Evolutionary conservation across 2,888 invertebrate species (phyloP).

Genomic region (Leptinotarsa juncta): DNA sequence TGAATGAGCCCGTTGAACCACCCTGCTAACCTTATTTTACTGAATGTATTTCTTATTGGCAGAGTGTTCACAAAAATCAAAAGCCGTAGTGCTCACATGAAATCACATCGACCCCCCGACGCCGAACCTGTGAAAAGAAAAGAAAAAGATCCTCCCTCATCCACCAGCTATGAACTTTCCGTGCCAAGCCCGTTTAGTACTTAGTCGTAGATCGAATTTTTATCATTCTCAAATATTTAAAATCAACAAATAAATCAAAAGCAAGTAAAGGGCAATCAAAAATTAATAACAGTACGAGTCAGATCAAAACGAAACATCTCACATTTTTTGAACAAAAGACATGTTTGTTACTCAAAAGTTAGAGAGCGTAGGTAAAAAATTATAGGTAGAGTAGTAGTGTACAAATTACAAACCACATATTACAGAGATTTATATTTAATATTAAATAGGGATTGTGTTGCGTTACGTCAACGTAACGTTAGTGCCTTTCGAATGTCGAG

Average conservation of each 20-base stretch:
- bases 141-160: slow-evolving; percentile 49
- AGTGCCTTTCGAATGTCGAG: slow-evolving; percentile 67
- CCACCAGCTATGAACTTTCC: slow-evolving; percentile 57
- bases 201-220: slow-evolving; percentile 55
- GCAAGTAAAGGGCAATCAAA: slow-evolving; percentile 63
- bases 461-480: slow-evolving; percentile 63
- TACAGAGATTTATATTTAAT: slow-evolving; percentile 65
- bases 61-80: slow-evolving; percentile 98
- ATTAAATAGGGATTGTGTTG: slow-evolving; percentile 66
- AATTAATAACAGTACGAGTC: slow-evolving; percentile 53
- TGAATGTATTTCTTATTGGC: slow-evolving; percentile 59
- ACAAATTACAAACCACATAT: slow-evolving; percentile 64
- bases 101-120: slow-evolving; percentile 94
- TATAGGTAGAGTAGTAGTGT: slow-evolving; percentile 56
- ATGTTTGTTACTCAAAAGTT: slow-evolving; percentile 45
- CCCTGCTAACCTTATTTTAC: slow-evolving; percentile 26
- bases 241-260: slow-evolving; percentile 52
- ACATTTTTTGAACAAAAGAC: slow-evolving; percentile 42
- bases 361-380: slow-evolving; percentile 49
- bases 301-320: slow-evolving; percentile 55
- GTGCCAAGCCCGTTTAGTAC: slow-evolving; percentile 64
- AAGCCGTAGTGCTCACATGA: slow-evolving; percentile 99
- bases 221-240: slow-evolving; percentile 35
- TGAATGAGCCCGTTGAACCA: slow-evolving; percentile 31
- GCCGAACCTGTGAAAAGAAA: slow-evolving; percentile 71